phyloP scores from a whole-genome alignment of 1,140 invertebrate species.

The Penaeus japonicus region DNA sequence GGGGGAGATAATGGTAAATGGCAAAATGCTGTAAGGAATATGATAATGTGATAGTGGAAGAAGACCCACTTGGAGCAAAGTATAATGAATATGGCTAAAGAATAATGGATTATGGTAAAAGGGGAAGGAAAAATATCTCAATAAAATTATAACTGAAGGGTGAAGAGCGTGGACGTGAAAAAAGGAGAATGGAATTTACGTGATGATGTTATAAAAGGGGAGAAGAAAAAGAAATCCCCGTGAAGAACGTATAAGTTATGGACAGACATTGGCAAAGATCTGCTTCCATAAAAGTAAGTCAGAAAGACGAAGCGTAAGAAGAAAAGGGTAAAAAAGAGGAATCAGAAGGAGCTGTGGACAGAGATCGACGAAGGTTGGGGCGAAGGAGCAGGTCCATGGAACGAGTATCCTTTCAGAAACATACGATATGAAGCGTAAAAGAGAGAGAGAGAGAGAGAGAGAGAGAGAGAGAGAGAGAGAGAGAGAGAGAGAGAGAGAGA shows the following conservation, averaged over 20 bases:
- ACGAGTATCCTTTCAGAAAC: neutral
- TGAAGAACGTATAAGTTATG: too few relatives aligned
- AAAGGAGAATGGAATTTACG: too few relatives aligned
- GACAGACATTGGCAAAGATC: too few relatives aligned
- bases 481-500: conserved; percentile 6
- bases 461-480: neutral
- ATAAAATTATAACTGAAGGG: too few relatives aligned
- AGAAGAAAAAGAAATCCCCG: too few relatives aligned
- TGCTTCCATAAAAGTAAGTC: too few relatives aligned
- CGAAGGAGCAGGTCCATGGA: neutral
- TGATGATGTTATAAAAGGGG: too few relatives aligned
- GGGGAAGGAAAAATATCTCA: too few relatives aligned
- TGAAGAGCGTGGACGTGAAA: too few relatives aligned
- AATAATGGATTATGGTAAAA: neutral
- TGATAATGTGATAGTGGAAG: neutral
- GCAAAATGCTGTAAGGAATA: neutral
- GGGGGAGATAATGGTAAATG: neutral
- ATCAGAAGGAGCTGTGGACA: neutral
- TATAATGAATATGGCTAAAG: neutral
- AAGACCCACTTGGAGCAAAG: neutral
- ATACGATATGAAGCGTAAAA: neutral
- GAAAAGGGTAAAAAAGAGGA: neutral
- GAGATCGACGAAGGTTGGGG: neutral
- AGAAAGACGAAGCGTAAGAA: too few relatives aligned
- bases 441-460: neutral